These are phyloP conservation scores for Mechanitis mazaeus DNA, from an alignment of 2,888 invertebrate genomes.

Conservation along the genomic window DNA sequence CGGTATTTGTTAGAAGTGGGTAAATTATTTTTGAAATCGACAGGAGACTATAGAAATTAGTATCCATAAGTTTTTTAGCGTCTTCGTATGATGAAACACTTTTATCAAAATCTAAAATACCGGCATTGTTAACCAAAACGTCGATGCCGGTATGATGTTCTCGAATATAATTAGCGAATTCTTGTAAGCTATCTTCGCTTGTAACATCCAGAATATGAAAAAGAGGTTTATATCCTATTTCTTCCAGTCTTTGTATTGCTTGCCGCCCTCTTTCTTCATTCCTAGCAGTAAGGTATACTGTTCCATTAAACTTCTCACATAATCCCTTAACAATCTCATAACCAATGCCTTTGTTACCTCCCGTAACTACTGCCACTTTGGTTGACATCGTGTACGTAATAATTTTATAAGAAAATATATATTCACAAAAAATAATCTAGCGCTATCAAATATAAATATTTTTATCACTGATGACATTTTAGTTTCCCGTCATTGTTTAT, in stretches of 20 bases:
- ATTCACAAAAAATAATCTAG: conserved; percentile 50
- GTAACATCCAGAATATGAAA: conserved; percentile 85
- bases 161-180: conserved; percentile 77
- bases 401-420: conserved; percentile 44
- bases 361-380: conserved; percentile 73
- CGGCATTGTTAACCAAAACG: conserved; percentile 87
- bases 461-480: conserved; percentile 34
- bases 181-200: conserved; percentile 77
- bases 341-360: conserved; percentile 68
- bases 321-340: conserved; percentile 74
- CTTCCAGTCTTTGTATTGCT: conserved; percentile 79
- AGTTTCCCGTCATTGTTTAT: conserved; percentile 18
- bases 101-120: conserved; percentile 80
- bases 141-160: conserved; percentile 82
- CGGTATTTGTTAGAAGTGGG: conserved; percentile 81
- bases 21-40: conserved; percentile 81
- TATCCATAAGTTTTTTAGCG: conserved; percentile 81
- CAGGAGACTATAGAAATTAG: conserved; percentile 83
- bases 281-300: conserved; percentile 84
- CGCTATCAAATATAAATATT: conserved; percentile 49
- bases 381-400: conserved; percentile 69
- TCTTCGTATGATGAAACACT: conserved; percentile 81
- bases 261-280: conserved; percentile 77
- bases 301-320: conserved; percentile 81
- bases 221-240: conserved; percentile 73